These are phyloP conservation scores for Micrasema longulum DNA, from an alignment of 1,140 invertebrate genomes.

Conservation along the genomic window DNA sequence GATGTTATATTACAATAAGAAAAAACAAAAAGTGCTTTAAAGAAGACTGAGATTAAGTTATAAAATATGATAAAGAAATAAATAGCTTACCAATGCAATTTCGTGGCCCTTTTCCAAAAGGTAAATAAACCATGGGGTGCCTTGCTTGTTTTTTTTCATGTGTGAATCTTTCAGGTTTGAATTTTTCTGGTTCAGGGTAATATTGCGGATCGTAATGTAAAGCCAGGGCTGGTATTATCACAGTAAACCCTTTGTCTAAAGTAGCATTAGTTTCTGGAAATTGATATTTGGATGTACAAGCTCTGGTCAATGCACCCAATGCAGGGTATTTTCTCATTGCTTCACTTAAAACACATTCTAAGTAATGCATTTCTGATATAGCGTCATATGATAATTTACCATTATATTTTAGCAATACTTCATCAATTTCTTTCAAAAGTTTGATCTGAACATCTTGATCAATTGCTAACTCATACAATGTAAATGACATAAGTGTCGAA, in stretches of 20 bases:
- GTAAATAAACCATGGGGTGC: conserved; percentile 61
- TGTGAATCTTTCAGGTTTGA: conserved; percentile 72
- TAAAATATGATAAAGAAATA: too few species aligned
- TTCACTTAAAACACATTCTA: conserved; percentile 58
- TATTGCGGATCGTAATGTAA: conserved; percentile 69
- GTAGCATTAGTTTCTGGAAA: conserved; percentile 64
- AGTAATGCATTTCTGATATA: conserved; percentile 60
- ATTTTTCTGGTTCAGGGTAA: conserved; percentile 68
- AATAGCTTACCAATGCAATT: conserved; percentile 68
- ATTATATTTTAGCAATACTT: conserved; percentile 57
- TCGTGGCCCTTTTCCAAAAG: conserved; percentile 67
- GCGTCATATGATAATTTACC: conserved; percentile 61
- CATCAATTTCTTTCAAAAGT: conserved; percentile 68
- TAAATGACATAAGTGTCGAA: conserved; percentile 66
- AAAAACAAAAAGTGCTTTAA: too few species aligned
- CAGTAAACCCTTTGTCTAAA: conserved; percentile 67
- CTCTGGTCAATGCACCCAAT: conserved; percentile 55
- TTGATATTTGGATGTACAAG: conserved; percentile 58
- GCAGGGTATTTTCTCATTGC: conserved; percentile 60
- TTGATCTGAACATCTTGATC: conserved; percentile 70
- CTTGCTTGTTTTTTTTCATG: conserved; percentile 50
- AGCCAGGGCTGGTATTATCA: conserved; percentile 72
- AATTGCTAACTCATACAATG: conserved; percentile 69
- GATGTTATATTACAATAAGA: too few species aligned
- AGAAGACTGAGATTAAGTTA: too few species aligned